Evolutionary conservation across 2,797 vertebrate species (phyloP), one percentile per base, ranked within the genome.

Genomic region (Eulemur albifrons): DNA sequence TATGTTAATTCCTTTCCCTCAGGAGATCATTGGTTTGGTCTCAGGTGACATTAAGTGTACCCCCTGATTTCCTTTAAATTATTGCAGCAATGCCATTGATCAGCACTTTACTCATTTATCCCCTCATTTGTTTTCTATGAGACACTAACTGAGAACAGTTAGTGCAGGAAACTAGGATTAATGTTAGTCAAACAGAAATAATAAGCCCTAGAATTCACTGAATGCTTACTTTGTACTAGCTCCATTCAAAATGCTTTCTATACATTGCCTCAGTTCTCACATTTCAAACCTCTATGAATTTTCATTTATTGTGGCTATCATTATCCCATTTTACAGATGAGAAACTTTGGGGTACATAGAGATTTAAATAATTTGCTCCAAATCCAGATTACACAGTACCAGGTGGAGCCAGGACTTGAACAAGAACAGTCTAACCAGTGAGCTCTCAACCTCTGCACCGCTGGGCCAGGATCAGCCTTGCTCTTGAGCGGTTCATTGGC

Each of bases 361-460:
- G 25, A 72, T 35, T 94, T 87, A 61, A 61, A 50, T 52, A 73
- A 91, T 13, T 77, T 75, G 21, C 50, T 12, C 30, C 27, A 50
- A 87, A 52, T 70, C 43, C 9, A 67, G 3, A 30, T 52, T 21
- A 40, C 35, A 59, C 5, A 54, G 5, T 13, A 14, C 0, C 3
- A 0, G 10, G 30, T 20, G 38, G 57, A 61, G 15, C 27, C 35
- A 57, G 27, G 14, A 27, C 77, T 77, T 85, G 43, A 81, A 80
- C 1, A 21, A 77, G 18, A 14, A 0, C 3, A 35, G 14, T 32
- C 38, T 50, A 48, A 11, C 4, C 14, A 1, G 2, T n/a, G 21
- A 32, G 54, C 38, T 40, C 57, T 65, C 35, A 23, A 6, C 25
- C 12, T 21, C 40, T 38, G 4, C 6, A 38, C 17, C 9, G 0